Evolutionary conservation across 2,888 invertebrate species (phyloP), one percentile per base, ranked within the genome.

Genomic region (Arrhopalites spinosus): DNA sequence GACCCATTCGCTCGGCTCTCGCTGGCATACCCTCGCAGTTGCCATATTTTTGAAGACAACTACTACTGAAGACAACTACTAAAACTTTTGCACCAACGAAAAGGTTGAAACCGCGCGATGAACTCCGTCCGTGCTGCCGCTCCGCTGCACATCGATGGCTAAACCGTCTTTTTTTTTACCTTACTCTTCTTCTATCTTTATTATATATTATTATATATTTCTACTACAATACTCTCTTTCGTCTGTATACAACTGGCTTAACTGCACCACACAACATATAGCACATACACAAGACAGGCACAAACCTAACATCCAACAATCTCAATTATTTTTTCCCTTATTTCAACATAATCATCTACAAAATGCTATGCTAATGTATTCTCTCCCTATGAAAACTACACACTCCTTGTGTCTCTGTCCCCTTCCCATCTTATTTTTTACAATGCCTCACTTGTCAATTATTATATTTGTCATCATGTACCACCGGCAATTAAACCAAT

Each of bases 21-120:
- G 3, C 36, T 53, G 56, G 20, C 69, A 69, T 71, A 71, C 61
- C 66, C 56, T 61, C 61, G 61, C 56, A 59, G 66, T 66, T 66
- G 61, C 61, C 61, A 61, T 61, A 72, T 72, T 61, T 72, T 72
- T 72, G 64, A 72, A 72, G 72, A 72, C 72, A 72, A 72, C 63
- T 61, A 72, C 63, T 61, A 61, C 63, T 72, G 64, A 72, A 72
- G 72, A 72, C 72, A 72, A 72, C 63, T n/a, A n/a, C n/a, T 36
- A 36, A 36, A 36, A 36, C 36, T 36, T 66, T 66, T 72, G 61
- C 61, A 61, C 72, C 53, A 53, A 29, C 53, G 23, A 72, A 61
- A 72, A 72, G 72, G 72, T 64, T 72, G 72, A 72, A 72, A 72
- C 72, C 72, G 72, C 72, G 72, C 72, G 63, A 72, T 72, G 72